phyloP scores from a whole-genome alignment of 1,140 invertebrate genomes.

The Nasonia longicornis region DNA sequence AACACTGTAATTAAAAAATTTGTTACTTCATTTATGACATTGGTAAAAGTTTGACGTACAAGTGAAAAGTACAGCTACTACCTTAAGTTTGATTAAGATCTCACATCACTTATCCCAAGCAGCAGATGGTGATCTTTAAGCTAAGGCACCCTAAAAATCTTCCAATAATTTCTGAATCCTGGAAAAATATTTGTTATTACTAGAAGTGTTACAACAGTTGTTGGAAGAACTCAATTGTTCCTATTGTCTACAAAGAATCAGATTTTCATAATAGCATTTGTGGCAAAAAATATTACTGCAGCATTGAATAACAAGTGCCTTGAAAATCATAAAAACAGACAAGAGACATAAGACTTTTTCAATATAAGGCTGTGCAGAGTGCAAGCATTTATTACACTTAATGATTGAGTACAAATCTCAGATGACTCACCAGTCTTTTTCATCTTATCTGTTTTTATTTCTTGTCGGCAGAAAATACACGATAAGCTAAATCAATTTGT shows the following conservation, averaged over 20 bases:
- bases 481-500: not conserved
- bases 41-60: not conserved
- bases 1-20: not conserved
- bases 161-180: not conserved
- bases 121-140: not conserved
- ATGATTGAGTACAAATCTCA: slow-evolving; percentile 1
- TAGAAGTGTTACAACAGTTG: not conserved
- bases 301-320: not conserved
- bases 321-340: slow-evolving; percentile 3
- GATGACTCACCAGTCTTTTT: slow-evolving; percentile 1
- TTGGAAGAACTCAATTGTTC: not conserved
- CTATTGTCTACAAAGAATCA: not conserved
- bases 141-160: slow-evolving; percentile 13
- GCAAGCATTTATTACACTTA: not conserved
- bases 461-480: not conserved
- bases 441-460: not conserved
- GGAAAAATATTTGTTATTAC: not conserved
- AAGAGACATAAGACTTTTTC: not conserved
- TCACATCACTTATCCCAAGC: not conserved
- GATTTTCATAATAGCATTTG: not conserved
- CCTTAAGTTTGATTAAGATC: not conserved
- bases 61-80: not conserved
- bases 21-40: not conserved
- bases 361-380: not conserved
- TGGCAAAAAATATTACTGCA: not conserved